Conservation (phyloP, 2,888 invertebrate genomes). For the Muschampia plurimacula region DNA sequence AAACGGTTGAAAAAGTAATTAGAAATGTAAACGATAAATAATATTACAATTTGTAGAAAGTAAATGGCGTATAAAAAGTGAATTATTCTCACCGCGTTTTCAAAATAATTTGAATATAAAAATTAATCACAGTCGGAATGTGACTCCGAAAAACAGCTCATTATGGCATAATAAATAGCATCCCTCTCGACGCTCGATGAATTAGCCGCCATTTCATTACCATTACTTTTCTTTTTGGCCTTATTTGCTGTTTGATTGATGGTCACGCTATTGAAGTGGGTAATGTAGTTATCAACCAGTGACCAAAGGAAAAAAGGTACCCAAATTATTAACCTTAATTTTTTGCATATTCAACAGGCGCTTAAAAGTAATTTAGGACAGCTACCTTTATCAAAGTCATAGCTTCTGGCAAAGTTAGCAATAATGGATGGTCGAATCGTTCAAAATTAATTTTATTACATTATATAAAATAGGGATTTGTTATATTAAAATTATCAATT, state of each 20-base stretch:
- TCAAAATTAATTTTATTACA: not conserved
- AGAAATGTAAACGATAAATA: conserved; percentile 14
- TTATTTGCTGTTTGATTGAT: conserved; percentile 61
- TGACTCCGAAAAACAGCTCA: conserved; percentile 59
- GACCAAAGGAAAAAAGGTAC: conserved; percentile 4
- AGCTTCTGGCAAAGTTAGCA: not conserved
- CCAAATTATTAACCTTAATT: conserved; percentile 3
- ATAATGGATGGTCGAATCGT: not conserved
- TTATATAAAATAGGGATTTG: not conserved
- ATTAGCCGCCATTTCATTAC: conserved; percentile 67
- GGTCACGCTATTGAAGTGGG: conserved; percentile 37
- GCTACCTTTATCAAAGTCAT: not conserved
- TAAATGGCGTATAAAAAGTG: conserved; percentile 6
- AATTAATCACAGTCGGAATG: conserved; percentile 69
- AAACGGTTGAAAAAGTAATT: not conserved
- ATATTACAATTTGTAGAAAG: conserved; percentile 2
- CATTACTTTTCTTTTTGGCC: conserved; percentile 55
- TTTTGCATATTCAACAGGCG: conserved; percentile 3
- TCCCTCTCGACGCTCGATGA: conserved; percentile 51
- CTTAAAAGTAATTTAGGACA: conserved; percentile 2
- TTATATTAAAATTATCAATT: too few relatives aligned
- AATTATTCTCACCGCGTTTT: conserved; percentile 8
- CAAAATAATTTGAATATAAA: conserved; percentile 63
- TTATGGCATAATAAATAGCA: conserved; percentile 67
- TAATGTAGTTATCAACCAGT: conserved; percentile 8